phyloP scores from a whole-genome alignment of 2,797 vertebrate species.

The Anas bahamensis region DNA sequence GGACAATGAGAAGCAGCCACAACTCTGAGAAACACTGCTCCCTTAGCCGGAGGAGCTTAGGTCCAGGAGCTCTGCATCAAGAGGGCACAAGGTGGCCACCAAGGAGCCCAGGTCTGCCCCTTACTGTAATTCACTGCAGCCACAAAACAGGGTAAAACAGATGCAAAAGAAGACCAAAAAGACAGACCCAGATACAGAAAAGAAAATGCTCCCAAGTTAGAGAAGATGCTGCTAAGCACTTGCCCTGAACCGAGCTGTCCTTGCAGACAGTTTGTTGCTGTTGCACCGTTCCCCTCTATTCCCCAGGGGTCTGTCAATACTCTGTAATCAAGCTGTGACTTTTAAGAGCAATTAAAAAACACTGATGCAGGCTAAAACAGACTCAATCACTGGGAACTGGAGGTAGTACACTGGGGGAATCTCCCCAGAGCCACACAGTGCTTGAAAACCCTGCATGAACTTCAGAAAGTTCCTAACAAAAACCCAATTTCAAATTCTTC shows the following conservation, averaged over 20 bases:
- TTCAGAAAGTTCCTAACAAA: conserved; percentile 12
- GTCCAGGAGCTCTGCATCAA: neutral
- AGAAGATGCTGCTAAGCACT: neutral
- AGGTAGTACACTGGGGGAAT: neutral
- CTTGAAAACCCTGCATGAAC: neutral
- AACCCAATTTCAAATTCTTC: conserved; percentile 17
- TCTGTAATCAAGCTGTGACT: neutral
- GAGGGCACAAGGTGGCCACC: neutral
- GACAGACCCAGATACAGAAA: neutral
- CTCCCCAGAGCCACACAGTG: neutral
- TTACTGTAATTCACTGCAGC: neutral
- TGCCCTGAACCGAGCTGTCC: neutral
- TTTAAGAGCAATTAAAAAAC: neutral
- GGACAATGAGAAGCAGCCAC: neutral
- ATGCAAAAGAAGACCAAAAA: neutral
- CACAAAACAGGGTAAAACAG: neutral
- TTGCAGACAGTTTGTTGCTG: neutral
- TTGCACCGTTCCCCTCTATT: neutral
- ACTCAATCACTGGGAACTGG: neutral
- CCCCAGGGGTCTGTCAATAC: neutral
- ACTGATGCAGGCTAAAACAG: neutral
- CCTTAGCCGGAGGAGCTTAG: neutral
- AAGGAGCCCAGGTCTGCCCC: neutral
- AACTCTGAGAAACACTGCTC: neutral
- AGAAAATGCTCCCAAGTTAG: fast-evolving